Percentiles rank a stretch among this genome's conserved stretches.
Evolutionary conservation across 2,113 vertebrate species (phyloP).

Genomic region (Vombatus ursinus): DNA sequence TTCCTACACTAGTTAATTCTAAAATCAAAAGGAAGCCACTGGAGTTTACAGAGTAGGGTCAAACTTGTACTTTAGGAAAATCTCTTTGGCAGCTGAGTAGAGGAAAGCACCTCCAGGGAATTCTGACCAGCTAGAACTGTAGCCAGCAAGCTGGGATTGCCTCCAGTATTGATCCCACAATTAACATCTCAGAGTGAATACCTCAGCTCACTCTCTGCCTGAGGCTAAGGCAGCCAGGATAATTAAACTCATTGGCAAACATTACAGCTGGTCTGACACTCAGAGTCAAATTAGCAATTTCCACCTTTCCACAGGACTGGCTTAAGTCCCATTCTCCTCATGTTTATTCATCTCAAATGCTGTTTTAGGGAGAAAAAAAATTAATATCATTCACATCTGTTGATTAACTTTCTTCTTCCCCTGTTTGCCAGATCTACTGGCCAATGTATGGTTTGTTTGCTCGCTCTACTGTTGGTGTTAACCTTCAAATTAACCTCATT

Average conservation of each 20-base stretch:
- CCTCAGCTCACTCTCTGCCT: neutral
- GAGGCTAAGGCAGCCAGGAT: neutral
- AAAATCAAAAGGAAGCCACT: too few relatives aligned
- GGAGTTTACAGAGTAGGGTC: too few relatives aligned
- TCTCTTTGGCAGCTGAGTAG: too few relatives aligned
- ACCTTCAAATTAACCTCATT: conserved; percentile 46
- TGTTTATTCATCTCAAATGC: neutral
- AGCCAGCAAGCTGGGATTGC: neutral
- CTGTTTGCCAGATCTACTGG: neutral
- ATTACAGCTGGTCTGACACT: neutral
- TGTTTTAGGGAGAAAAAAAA: neutral
- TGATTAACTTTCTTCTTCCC: neutral
- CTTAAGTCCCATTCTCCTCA: neutral
- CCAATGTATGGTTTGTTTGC: neutral
- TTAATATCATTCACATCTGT: rapidly evolving
- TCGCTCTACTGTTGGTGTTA: neutral
- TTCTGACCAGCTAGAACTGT: neutral
- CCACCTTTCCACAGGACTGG: neutral
- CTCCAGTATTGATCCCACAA: neutral
- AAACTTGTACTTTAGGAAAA: too few relatives aligned
- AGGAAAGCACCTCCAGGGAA: neutral
- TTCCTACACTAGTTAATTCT: neutral
- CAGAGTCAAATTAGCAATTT: neutral
- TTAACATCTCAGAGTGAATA: neutral
- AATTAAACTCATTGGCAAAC: neutral